A percentile compares a stretch with the other conserved stretches of the same genome.
Evolutionary conservation across 2,888 invertebrate species (phyloP).

Genomic region (Eristalinus aeneus): DNA sequence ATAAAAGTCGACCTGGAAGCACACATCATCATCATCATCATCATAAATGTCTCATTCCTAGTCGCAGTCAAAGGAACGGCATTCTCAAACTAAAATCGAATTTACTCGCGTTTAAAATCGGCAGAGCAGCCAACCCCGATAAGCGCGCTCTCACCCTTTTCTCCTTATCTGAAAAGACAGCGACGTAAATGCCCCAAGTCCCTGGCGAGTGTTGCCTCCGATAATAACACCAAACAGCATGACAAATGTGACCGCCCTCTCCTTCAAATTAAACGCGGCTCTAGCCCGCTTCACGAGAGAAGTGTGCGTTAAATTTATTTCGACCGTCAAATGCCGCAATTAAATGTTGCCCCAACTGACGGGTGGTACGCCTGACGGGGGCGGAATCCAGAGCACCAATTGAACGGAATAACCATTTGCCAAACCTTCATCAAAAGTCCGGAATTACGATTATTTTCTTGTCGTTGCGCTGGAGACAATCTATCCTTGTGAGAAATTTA

Average conservation of each 20-base stretch:
- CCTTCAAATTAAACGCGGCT: background rate
- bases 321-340: constrained; percentile 27
- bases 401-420: constrained; percentile 46
- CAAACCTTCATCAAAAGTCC: constrained; percentile 47
- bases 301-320: constrained; percentile 14
- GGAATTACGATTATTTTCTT: constrained; percentile 41
- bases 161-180: background rate
- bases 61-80: background rate
- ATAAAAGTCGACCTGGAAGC: no score
- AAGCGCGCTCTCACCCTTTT: background rate
- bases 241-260: background rate
- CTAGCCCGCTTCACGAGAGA: background rate
- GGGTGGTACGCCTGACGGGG: background rate
- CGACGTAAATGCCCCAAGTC: background rate
- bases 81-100: background rate
- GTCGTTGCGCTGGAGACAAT: constrained; percentile 35
- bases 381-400: background rate
- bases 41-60: background rate
- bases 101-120: background rate
- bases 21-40: no score
- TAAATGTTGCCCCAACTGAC: constrained; percentile 9
- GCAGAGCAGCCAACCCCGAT: background rate
- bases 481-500: constrained; percentile 43
- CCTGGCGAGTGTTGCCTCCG: background rate
- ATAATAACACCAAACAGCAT: background rate